A percentile compares a stretch with the other conserved stretches of the same genome.
phyloP scores from a whole-genome alignment of 2,113 vertebrate genomes.

The Dendropsophus ebraccatus region DNA sequence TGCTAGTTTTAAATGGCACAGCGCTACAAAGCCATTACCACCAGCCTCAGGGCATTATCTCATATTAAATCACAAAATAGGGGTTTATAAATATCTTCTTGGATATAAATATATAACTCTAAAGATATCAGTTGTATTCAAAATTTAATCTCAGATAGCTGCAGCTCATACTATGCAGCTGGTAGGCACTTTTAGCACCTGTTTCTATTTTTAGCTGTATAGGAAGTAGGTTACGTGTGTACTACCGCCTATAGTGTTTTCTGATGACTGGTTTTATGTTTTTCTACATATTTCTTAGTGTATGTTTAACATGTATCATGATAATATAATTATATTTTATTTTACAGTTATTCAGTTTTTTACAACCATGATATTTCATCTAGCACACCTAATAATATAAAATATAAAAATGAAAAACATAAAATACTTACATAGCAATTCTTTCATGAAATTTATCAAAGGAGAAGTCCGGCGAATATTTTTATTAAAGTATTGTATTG shows the following conservation, averaged over 20 bases:
- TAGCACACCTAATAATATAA: no score
- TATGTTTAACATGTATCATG: not conserved
- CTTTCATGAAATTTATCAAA: no score
- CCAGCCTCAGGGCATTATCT: not conserved
- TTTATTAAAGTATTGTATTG: no score
- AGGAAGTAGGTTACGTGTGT: not conserved
- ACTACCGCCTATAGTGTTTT: not conserved
- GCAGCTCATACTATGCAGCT: not conserved
- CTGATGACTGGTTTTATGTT: not conserved
- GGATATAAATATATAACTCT: no score
- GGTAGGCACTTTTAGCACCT: slow-evolving; percentile 16
- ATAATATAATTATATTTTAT: not conserved
- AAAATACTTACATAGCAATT: no score
- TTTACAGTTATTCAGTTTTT: not conserved
- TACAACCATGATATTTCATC: not conserved
- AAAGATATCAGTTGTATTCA: not conserved
- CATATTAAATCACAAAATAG: no score
- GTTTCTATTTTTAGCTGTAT: slow-evolving; percentile 19
- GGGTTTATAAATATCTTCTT: no score
- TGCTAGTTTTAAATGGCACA: not conserved
- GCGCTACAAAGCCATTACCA: not conserved
- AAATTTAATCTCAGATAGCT: not conserved
- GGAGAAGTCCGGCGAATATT: no score
- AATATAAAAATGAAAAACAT: no score
- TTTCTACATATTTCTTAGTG: not conserved